A percentile compares a stretch with the other conserved stretches of the same genome.
phyloP scores from a whole-genome alignment of 2,113 vertebrate species.

The Myodes glareolus region DNA sequence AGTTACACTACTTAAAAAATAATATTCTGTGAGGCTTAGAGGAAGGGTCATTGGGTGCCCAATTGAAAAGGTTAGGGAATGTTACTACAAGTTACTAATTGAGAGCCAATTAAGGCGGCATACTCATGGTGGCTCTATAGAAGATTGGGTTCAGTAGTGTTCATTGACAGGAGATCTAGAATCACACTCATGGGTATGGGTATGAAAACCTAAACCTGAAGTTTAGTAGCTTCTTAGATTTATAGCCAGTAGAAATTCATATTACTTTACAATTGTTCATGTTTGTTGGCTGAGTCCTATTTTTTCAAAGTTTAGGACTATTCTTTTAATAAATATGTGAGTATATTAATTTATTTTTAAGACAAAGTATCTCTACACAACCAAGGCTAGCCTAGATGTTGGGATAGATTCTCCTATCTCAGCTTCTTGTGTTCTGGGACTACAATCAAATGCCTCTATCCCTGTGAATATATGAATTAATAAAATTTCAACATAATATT shows the following conservation, averaged over 20 bases:
- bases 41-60: neutral
- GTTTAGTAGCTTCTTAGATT: conserved; percentile 12
- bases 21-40: neutral
- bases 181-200: neutral
- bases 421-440: neutral
- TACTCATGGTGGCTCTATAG: neutral
- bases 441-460: neutral
- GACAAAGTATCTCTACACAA: neutral
- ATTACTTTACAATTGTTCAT: neutral
- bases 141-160: neutral
- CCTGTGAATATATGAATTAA: neutral
- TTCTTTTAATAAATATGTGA: neutral
- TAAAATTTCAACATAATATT: neutral
- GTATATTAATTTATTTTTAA: neutral
- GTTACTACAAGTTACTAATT: neutral
- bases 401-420: neutral
- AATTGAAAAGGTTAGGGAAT: conserved; percentile 39
- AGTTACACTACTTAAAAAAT: conserved; percentile 16
- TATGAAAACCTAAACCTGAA: neutral
- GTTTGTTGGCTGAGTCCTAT: conserved; percentile 32
- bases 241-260: conserved; percentile 26
- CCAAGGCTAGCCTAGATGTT: neutral
- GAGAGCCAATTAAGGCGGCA: conserved; percentile 42
- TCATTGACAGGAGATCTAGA: conserved; percentile 23
- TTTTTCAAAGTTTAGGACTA: neutral